Evolutionary conservation across 2,888 invertebrate genomes (phyloP), one percentile per base, ranked within the genome.

Genomic region (Conus canariensis): DNA sequence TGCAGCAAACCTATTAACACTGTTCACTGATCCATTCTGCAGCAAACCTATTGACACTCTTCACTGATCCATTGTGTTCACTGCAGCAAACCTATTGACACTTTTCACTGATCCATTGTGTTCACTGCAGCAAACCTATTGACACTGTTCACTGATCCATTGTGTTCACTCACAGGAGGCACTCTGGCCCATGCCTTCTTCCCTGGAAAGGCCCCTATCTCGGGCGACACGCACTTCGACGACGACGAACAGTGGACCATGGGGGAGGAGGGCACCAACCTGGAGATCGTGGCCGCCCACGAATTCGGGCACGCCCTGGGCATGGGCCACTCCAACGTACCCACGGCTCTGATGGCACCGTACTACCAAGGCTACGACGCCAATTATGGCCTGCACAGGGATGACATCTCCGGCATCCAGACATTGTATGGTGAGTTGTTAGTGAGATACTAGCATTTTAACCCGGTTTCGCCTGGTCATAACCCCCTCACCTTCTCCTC

Each of bases 261-360:
- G 86, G 90, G 92, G 9, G 90, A 94, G 14, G 91, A 92, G 9
- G 94, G 94, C 58, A 89, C 89, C 59, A 89, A 89, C 89, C 93
- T 96, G 60, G 94, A 94, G 91, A 95, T 94, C 58, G 96, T 96
- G 45, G 96, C 96, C 19, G 95, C 96, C 60, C 96, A 96, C 90
- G 96, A 96, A 92, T 95, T 96, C 87, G 96, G 96, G 12, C 96
- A 96, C 91, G 95, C 96, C 56, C 93, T 96, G 9, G 96, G 96
- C 0, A 92, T 96, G 30, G 95, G 95, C n/a, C 96, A 96, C 92
- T 96, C 96, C 22, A 92, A 93, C 14, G 93, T 94, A 0, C 92
- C 90, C 7, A 93, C 92, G 1, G 95, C 96, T 8, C 93, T 96
- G 25, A 96, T 96, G 96, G 95, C 95, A 0, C 96, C 96, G 0